Conservation (phyloP, 2,797 vertebrate species). For the Esox masquinongy region DNA sequence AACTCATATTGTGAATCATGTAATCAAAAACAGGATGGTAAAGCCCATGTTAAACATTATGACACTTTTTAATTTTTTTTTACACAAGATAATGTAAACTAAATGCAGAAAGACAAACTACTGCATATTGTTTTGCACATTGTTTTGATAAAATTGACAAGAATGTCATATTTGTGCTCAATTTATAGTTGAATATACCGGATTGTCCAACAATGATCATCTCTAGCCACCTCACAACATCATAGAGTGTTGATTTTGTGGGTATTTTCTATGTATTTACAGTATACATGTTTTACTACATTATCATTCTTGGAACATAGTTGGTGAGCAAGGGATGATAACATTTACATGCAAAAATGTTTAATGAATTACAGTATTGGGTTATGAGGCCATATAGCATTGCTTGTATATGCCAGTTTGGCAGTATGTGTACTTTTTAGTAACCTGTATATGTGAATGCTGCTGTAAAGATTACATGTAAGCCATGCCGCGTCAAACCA, state of each 20-base stretch:
- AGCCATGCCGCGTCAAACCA: constrained; percentile 67
- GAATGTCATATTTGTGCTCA: constrained; percentile 47
- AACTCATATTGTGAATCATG: constrained; percentile 4
- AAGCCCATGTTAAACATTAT: constrained; percentile 38
- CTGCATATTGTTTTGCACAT: constrained; percentile 44
- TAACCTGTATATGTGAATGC: constrained; percentile 76
- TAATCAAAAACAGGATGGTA: constrained; percentile 13
- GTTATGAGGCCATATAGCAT: constrained; percentile 58
- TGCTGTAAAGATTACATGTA: constrained; percentile 69
- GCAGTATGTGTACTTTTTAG: constrained; percentile 69
- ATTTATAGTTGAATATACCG: constrained; percentile 67
- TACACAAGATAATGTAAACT: constrained; percentile 43
- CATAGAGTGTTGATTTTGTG: constrained; percentile 30
- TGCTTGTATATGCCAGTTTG: constrained; percentile 65
- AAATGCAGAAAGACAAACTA: constrained; percentile 39
- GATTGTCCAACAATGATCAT: constrained; percentile 47
- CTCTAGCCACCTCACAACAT: constrained; percentile 38
- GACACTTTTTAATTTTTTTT: constrained; percentile 43
- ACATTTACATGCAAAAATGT: constrained; percentile 45
- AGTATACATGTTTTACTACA: constrained; percentile 45
- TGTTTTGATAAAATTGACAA: constrained; percentile 34
- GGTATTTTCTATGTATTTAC: constrained; percentile 4
- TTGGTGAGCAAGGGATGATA: constrained; percentile 25
- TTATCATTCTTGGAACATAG: constrained; percentile 54
- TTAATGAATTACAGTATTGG: constrained; percentile 44